Conservation (phyloP, 2,888 invertebrate genomes). For the Drosophila affinis region DNA sequence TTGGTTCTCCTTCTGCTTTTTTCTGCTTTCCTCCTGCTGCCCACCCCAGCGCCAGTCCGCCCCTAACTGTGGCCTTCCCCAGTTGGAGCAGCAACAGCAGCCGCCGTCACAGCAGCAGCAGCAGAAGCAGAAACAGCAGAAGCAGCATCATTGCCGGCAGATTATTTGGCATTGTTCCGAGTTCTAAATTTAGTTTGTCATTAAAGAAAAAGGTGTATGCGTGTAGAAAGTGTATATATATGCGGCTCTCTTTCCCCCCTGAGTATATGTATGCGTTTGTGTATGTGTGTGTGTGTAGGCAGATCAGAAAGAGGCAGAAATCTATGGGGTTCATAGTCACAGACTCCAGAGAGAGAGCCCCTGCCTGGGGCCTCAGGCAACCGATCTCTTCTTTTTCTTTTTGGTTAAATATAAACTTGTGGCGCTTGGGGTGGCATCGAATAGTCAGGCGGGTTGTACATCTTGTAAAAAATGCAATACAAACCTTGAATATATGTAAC, state of each 20-base stretch:
- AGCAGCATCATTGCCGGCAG: constrained; percentile 64
- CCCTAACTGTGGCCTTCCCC: constrained; percentile 49
- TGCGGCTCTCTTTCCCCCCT: constrained; percentile 22
- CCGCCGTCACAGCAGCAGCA: constrained; percentile 17
- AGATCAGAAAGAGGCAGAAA: constrained; percentile 51
- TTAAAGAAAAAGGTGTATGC: constrained; percentile 67
- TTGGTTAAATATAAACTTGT: background rate
- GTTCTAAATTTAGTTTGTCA: constrained; percentile 80
- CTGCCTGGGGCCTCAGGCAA: constrained; percentile 6
- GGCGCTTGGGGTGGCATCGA: constrained; percentile 17
- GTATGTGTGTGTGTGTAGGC: constrained; percentile 39
- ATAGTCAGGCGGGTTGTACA: background rate
- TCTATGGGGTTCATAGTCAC: constrained; percentile 16
- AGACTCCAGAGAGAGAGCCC: constrained; percentile 36
- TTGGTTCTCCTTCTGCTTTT: constrained; percentile 34
- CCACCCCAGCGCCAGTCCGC: background rate
- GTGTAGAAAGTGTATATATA: constrained; percentile 24
- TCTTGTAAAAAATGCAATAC: background rate
- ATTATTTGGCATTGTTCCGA: constrained; percentile 81
- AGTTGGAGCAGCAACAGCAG: constrained; percentile 34
- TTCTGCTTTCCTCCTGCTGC: constrained; percentile 15
- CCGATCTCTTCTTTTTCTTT: constrained; percentile 30
- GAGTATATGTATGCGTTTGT: constrained; percentile 8
- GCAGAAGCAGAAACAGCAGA: constrained; percentile 4
- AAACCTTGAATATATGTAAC: background rate